Base-by-base conservation (phyloP, 23 tunicate species). In the Aplidium turbinatum region DNA sequence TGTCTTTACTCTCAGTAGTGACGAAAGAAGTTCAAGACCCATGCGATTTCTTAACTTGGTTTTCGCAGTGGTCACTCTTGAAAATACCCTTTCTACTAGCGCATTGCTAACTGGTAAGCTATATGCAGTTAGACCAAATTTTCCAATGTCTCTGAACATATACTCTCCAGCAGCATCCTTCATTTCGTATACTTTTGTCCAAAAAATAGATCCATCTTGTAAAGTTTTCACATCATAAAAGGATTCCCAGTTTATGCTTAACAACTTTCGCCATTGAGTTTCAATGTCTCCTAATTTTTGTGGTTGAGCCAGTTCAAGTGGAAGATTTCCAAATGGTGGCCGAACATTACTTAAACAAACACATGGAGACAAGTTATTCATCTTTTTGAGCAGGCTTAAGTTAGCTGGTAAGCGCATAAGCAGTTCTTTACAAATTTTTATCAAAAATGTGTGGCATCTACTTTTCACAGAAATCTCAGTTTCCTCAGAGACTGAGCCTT, bases 41-140 rank as follows among this genome's bases (percentile, higher is more conserved):
- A 60, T 60, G 29, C 36, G 29, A n/a, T 28, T 60, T 24, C 35
- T 19, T 28, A 24, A 29, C 19, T 60, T 60, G 9, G 67, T 60
- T 60, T 60, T 60, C 3, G 31, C 67, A 9, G 67, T 7, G 5
- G 35, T 28, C 7, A 60, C 67, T 24, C 67, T 19, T 4, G 67
- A 60, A n/a, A 60, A 60, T 4, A 60, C 36, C 4, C 67, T 11
- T 60, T 60, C 67, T 7, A 60, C 67, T 4, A 60, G 38, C 4
- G 36, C 67, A 29, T 60, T 60, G 35, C 67, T 60, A 22, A 60
- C 31, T 7, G 67, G 67, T 38, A 60, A 4, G 36, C 67, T 60
- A 22, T 60, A 28, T 7, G 31, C 36, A 29, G 29, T 60, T 60
- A 60, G 31, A 4, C 38, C 36, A 60, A 60, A 60, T 5, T 4